Percentiles rank a stretch among this genome's conserved stretches.
phyloP scores from a whole-genome alignment of 2,113 vertebrate species.

The Gambusia affinis region DNA sequence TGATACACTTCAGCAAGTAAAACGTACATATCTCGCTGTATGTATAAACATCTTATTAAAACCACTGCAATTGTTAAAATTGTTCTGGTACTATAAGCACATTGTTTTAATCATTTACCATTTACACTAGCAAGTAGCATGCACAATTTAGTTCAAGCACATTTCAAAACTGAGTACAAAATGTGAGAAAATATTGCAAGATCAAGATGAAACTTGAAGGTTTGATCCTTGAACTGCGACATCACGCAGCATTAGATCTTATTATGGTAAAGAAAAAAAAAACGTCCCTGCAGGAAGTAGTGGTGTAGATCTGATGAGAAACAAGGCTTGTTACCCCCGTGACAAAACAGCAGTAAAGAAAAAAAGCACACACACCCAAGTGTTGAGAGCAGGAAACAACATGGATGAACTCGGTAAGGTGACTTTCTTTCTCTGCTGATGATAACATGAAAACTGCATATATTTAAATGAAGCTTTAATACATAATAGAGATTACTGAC shows the following conservation, averaged over 20 bases:
- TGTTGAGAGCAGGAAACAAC: constrained; percentile 23
- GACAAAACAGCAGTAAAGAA: constrained; percentile 23
- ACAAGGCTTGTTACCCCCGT: constrained; percentile 22
- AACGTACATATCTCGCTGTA: neutral
- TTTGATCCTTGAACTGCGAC: constrained; percentile 6
- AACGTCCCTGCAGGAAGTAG: constrained; percentile 53
- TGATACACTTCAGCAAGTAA: neutral
- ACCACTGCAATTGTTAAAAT: neutral
- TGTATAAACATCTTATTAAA: neutral
- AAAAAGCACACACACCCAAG: constrained; percentile 4
- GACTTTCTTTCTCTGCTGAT: constrained; percentile 5
- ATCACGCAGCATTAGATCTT: neutral
- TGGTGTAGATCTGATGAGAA: constrained; percentile 7
- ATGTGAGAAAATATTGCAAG: neutral
- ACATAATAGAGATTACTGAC: neutral
- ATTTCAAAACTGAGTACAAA: neutral
- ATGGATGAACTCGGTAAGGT: constrained; percentile 77
- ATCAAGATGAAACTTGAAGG: neutral
- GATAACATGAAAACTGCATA: neutral
- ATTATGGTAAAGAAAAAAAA: neutral
- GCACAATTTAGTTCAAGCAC: neutral
- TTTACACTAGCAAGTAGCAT: neutral
- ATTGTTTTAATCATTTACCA: neutral
- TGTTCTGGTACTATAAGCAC: neutral
- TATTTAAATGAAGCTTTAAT: neutral